Conservation (phyloP, 2,113 vertebrate genomes). For the Heloderma charlesbogerti region DNA sequence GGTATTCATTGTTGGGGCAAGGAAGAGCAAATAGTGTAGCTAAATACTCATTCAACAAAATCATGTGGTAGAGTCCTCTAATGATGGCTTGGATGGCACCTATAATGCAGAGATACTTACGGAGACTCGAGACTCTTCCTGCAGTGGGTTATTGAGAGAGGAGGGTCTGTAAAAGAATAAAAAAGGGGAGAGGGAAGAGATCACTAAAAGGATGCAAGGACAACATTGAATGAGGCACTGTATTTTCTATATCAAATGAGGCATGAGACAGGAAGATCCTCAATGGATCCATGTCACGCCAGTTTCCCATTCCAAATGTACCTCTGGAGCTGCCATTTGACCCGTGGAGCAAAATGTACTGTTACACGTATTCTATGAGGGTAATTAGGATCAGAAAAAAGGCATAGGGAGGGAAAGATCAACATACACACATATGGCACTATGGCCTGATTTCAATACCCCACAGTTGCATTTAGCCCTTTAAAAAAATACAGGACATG, state of each 20-base stretch:
- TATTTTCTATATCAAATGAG: constrained; percentile 39
- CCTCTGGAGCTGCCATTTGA: no score
- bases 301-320: no score
- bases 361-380: no score
- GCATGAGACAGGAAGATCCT: no score
- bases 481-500: no score
- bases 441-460: no score
- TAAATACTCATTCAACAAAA: background rate
- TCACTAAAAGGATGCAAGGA: constrained; percentile 65
- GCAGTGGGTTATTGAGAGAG: constrained; percentile 98
- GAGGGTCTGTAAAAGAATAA: constrained; percentile 89
- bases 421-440: no score
- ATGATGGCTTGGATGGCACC: background rate
- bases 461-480: no score
- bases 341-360: no score
- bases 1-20: background rate
- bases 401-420: no score
- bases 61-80: background rate
- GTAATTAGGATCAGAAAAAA: no score
- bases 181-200: constrained; percentile 63
- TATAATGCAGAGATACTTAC: constrained; percentile 85
- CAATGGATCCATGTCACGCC: no score
- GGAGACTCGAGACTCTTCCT: constrained; percentile 99
- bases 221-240: constrained; percentile 39
- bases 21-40: background rate